Base-by-base conservation (phyloP, 2,888 invertebrate genomes). In the Subacronicta megacephala region DNA sequence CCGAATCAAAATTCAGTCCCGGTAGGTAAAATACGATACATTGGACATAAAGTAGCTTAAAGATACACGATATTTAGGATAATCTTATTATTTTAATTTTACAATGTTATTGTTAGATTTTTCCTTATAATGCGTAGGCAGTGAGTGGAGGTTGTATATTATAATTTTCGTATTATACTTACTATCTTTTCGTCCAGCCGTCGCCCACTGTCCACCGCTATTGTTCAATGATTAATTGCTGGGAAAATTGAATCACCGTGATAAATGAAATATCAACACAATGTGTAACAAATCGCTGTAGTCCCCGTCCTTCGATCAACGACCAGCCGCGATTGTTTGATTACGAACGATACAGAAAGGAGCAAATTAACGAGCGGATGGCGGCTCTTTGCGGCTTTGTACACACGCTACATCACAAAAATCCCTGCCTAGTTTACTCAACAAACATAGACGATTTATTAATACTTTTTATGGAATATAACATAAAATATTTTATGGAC, bases 241-340 rank as follows among this genome's bases (percentile, higher is more conserved):
- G 72, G 72, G 80, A 81, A 88, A 87, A 88, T 87, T 88, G 87
- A 88, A 88, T 82, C 76, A 78, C 80, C 77, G 76, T 85, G 84
- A 87, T 85, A 83, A 86, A 87, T 87, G 84, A 86, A 88, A 87
- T 82, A 85, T 80, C 84, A 82, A 79, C 83, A 85, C 84, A 86
- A 83, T 83, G 82, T 84, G 83, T 82, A 84, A 83, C 84, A 86
- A 86, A 85, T 85, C 77, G 78, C 62, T 74, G 56, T 71, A 75
- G 72, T 73, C 62, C 61, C 59, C 75, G 73, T 73, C 77, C 78
- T 81, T 80, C 82, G 75, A 83, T 81, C 80, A 74, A 56, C 64
- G 62, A 46, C 53, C 55, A 20, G 40, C 59, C 63, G 59, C 60
- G 71, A 78, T 78, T 78, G 77, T 77, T 79, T 81, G 75, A 78